Evolutionary conservation across 1,140 invertebrate species (phyloP).

Genomic region (Camponotus floridanus): DNA sequence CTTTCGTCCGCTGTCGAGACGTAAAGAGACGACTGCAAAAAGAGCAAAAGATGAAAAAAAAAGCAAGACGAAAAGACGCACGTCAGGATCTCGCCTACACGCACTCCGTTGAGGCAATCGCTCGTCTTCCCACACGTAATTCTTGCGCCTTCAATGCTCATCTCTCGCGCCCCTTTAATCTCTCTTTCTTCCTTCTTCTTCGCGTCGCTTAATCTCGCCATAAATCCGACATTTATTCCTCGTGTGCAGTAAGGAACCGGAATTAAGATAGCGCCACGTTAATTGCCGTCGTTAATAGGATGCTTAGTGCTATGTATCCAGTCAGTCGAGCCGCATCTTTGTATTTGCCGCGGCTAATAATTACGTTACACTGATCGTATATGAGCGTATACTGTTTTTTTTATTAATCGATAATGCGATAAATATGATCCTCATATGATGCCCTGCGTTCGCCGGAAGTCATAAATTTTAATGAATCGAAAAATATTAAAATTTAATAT

Average conservation of each 20-base stretch:
- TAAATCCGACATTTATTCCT: conserved; percentile 58
- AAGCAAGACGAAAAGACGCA: conserved; percentile 15
- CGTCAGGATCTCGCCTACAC: conserved; percentile 41
- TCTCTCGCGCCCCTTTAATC: conserved; percentile 30
- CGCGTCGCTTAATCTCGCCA: conserved; percentile 23
- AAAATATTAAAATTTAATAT: background rate
- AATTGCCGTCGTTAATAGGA: conserved; percentile 61
- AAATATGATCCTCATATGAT: background rate
- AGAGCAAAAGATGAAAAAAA: background rate
- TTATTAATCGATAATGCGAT: conserved; percentile 5
- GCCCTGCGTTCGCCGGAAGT: background rate
- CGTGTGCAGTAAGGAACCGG: conserved; percentile 11
- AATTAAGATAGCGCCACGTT: conserved; percentile 66
- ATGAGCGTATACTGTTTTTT: background rate
- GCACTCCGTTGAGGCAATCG: conserved; percentile 22
- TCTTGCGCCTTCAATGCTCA: conserved; percentile 41
- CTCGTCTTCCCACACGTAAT: conserved; percentile 65
- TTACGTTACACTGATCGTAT: conserved; percentile 39
- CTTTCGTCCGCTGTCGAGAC: conserved; percentile 14
- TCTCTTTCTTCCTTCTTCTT: background rate
- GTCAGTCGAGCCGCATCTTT: conserved; percentile 36
- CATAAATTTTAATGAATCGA: background rate
- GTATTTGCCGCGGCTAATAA: conserved; percentile 38
- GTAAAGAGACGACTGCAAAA: background rate
- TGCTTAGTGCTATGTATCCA: conserved; percentile 24